A percentile compares a stretch with the other conserved stretches of the same genome.
Conservation (phyloP, 2,888 invertebrate genomes). For the Cheilosia pagana region DNA sequence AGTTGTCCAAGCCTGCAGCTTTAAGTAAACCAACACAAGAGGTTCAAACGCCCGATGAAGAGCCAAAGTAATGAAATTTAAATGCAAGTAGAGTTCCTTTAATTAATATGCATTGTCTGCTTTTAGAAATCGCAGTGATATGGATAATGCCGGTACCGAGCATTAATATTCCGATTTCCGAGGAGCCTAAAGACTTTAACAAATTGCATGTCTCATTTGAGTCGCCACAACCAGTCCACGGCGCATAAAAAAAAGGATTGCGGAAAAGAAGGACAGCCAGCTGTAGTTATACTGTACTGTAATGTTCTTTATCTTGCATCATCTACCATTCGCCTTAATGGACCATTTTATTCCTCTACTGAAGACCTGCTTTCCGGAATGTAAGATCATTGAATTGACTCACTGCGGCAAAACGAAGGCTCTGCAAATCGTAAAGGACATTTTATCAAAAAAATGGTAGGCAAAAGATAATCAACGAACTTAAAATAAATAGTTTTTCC, state of each 20-base stretch:
- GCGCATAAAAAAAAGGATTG: too few relatives aligned
- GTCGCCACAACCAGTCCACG: not conserved
- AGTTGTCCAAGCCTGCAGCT: not conserved
- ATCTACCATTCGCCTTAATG: not conserved
- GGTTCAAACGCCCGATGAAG: too few relatives aligned
- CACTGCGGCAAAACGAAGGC: not conserved
- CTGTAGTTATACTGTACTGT: not conserved
- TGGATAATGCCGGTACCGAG: not conserved
- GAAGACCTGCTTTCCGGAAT: not conserved
- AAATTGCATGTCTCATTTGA: conserved; percentile 6
- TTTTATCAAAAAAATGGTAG: not conserved
- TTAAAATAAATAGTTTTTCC: not conserved
- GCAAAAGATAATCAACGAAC: not conserved
- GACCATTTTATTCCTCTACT: not conserved
- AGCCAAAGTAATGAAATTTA: conserved; percentile 1
- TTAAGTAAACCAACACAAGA: not conserved
- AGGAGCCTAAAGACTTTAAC: not conserved
- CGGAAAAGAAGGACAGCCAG: not conserved
- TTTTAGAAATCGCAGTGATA: not conserved
- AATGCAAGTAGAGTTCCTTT: conserved; percentile 8
- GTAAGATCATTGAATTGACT: not conserved
- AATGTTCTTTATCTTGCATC: not conserved
- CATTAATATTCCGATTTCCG: not conserved
- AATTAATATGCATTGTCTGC: not conserved
- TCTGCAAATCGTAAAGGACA: not conserved